A percentile compares a stretch with the other conserved stretches of the same genome.
phyloP scores from a whole-genome alignment of 1,140 invertebrate species.

The Sycophila sp. region DNA sequence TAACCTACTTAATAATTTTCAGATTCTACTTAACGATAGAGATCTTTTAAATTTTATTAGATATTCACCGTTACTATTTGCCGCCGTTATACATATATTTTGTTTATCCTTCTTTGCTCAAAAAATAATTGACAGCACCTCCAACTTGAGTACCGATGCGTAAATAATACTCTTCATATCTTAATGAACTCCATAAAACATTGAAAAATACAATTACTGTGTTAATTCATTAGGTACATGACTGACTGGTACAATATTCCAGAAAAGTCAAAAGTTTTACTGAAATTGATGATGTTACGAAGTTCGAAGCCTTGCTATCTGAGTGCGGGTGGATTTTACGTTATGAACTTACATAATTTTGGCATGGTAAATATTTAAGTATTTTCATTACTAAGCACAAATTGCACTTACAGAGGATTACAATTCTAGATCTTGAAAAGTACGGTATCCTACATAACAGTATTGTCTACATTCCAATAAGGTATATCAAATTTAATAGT shows the following conservation, averaged over 20 bases:
- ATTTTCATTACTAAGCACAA: no score
- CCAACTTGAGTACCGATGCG: background rate
- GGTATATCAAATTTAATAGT: background rate
- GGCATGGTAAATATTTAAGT: background rate
- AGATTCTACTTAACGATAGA: no score
- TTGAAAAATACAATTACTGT: background rate
- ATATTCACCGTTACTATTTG: background rate
- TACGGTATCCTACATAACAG: background rate
- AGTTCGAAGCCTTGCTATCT: background rate
- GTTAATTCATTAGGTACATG: background rate
- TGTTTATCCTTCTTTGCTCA: background rate
- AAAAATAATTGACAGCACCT: background rate
- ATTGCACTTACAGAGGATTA: background rate
- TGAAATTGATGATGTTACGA: conserved; percentile 2
- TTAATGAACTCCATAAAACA: no score
- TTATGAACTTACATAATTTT: conserved; percentile 14
- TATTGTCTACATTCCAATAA: background rate
- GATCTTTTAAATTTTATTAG: background rate
- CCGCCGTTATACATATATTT: background rate
- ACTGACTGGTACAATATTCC: conserved; percentile 11
- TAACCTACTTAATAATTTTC: no score
- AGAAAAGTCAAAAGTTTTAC: background rate
- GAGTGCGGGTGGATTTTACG: conserved; percentile 4
- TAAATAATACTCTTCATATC: no score
- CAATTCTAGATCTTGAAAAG: conserved; percentile 2